Percentiles rank a stretch among this genome's conserved stretches.
Evolutionary conservation across 1,140 invertebrate species (phyloP).

Genomic region (Bombus vancouverensis): DNA sequence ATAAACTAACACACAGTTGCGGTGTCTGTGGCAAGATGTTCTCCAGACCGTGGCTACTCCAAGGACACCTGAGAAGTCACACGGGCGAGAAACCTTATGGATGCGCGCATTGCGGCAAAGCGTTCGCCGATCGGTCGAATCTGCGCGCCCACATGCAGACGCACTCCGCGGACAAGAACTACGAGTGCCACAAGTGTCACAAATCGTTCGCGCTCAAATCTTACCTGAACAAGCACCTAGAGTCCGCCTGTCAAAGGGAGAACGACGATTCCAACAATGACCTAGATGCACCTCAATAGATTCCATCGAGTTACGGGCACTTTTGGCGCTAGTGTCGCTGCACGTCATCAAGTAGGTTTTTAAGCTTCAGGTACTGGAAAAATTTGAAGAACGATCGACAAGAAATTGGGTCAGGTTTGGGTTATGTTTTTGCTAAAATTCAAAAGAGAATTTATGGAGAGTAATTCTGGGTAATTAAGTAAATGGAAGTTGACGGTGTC

Average conservation of each 20-base stretch:
- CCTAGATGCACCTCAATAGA: constrained; percentile 62
- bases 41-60: constrained; percentile 95
- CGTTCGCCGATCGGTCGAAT: constrained; percentile 98
- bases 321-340: neutral
- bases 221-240: constrained; percentile 98
- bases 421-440: neutral
- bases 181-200: constrained; percentile 93
- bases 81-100: constrained; percentile 99
- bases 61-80: constrained; percentile 96
- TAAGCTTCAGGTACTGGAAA: no score
- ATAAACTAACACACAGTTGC: constrained; percentile 95
- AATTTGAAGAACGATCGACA: neutral
- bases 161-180: constrained; percentile 95
- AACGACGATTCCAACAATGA: constrained; percentile 75
- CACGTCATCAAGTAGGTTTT: constrained; percentile 5
- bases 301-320: no score
- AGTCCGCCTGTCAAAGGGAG: constrained; percentile 91
- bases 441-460: neutral
- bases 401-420: neutral
- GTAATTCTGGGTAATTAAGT: neutral
- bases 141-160: constrained; percentile 97
- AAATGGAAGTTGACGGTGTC: neutral
- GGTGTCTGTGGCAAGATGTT: constrained; percentile 96
- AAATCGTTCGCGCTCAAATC: constrained; percentile 98
- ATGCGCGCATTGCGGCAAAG: constrained; percentile 98